Conservation (phyloP, 2,888 invertebrate species). For the Drosophila longiperda region DNA sequence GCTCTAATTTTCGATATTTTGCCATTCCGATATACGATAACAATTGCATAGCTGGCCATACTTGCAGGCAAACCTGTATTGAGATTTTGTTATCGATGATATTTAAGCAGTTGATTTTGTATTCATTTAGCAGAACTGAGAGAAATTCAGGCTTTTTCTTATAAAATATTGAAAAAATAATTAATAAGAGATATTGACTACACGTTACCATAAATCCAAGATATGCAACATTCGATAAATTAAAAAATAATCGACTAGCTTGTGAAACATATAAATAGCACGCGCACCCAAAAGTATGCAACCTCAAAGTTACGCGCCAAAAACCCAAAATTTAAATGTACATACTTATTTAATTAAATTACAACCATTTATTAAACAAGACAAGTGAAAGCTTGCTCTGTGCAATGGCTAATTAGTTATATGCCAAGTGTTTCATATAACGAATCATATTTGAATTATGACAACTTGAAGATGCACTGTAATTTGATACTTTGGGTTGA, state of each 20-base stretch:
- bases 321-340: neutral
- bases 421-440: conserved; percentile 24
- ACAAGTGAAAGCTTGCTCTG: conserved; percentile 55
- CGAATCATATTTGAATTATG: conserved; percentile 71
- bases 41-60: conserved; percentile 17
- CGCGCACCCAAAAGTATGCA: conserved; percentile 25
- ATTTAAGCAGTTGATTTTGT: neutral
- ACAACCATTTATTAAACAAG: neutral
- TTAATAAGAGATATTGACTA: neutral
- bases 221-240: neutral
- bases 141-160: neutral
- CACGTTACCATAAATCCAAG: neutral
- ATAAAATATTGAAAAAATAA: neutral
- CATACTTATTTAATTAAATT: neutral
- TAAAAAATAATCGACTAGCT: neutral
- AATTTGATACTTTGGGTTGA: conserved; percentile 49
- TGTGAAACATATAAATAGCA: neutral
- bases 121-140: neutral
- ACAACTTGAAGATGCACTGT: conserved; percentile 53
- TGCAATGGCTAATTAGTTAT: conserved; percentile 38
- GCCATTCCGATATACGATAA: conserved; percentile 39
- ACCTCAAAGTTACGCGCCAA: conserved; percentile 7
- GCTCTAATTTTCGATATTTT: conserved; percentile 39
- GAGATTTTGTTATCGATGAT: conserved; percentile 6
- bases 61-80: neutral